phyloP scores from a whole-genome alignment of 2,797 vertebrate genomes.

The Pipistrellus nathusii region DNA sequence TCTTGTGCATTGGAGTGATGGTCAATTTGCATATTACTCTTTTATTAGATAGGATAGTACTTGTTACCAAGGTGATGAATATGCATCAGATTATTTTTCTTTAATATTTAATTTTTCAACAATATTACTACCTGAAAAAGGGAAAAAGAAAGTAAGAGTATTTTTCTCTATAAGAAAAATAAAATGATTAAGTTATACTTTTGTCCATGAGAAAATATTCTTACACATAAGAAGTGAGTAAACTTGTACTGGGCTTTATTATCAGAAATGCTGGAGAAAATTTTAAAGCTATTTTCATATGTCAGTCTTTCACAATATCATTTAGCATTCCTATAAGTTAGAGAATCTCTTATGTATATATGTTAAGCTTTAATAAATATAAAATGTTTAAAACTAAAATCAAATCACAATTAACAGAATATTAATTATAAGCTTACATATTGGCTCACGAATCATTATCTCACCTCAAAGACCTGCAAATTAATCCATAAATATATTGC shows the following conservation, averaged over 20 bases:
- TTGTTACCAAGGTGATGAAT: conserved; percentile 15
- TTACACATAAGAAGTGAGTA: background rate
- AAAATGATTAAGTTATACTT: background rate
- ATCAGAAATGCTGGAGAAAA: background rate
- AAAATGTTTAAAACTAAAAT: background rate
- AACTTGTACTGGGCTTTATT: background rate
- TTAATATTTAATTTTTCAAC: conserved; percentile 1
- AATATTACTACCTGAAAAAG: background rate
- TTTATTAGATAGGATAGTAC: background rate
- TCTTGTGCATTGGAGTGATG: too few species aligned
- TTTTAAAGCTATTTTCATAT: background rate
- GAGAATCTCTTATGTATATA: background rate
- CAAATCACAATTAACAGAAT: background rate
- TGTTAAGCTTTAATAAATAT: background rate
- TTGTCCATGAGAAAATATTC: conserved; percentile 1
- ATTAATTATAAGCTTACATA: background rate
- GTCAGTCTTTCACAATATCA: background rate
- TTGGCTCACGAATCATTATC: background rate
- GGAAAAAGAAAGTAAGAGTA: background rate
- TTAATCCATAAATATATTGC: background rate
- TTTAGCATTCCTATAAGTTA: background rate
- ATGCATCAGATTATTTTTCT: background rate
- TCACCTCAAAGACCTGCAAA: background rate
- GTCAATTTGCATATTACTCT: too few species aligned
- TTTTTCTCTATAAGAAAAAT: background rate